Evolutionary conservation across 2,888 invertebrate genomes (phyloP), one percentile per base, ranked within the genome.

Genomic region (Branchellion lobata): DNA sequence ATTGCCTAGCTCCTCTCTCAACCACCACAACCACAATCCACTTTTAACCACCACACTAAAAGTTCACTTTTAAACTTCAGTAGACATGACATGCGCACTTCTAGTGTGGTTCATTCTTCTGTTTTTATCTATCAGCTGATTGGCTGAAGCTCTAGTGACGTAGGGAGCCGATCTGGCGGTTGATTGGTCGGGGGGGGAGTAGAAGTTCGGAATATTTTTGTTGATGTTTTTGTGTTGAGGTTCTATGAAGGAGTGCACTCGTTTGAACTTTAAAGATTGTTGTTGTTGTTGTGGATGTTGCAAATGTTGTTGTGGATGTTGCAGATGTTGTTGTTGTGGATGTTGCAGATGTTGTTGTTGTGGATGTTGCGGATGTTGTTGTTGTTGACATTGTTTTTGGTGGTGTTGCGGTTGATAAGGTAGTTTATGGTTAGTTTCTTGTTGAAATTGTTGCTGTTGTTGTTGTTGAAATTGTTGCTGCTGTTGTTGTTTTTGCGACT

Each of bases 231-330:
- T 57, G 61, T n/a, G 5, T 8, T 8, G 61, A 57, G 61, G 5
- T 57, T 57, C 61, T 14, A 57, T 57, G 24, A 57, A 57, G 61
- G 61, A 57, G 3, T 57, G 61, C 3, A 57, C 61, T n/a, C 61
- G 5, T 57, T 57, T 57, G 24, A 57, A 57, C 14, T 57, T 69
- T 27, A 2, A 11, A n/a, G 34, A 5, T 73, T 40, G 73, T 40
- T 73, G 73, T 11, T 18, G 36, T 73, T 71, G 71, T 31, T 27
- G 71, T 27, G 3, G 29, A 24, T 75, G 29, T 51, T 75, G 75
- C 51, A 14, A 27, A 18, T 29, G 53, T 47, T 51, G 75, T 75
- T 75, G 51, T 75, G 36, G 47, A 51, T 53, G 51, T 29, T 51
- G 75, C 24, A 31, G 34, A 8, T 71, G 29, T 33, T 31, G 40